phyloP scores from a whole-genome alignment of 2,888 invertebrate genomes.

The Cataglyphis livida region DNA sequence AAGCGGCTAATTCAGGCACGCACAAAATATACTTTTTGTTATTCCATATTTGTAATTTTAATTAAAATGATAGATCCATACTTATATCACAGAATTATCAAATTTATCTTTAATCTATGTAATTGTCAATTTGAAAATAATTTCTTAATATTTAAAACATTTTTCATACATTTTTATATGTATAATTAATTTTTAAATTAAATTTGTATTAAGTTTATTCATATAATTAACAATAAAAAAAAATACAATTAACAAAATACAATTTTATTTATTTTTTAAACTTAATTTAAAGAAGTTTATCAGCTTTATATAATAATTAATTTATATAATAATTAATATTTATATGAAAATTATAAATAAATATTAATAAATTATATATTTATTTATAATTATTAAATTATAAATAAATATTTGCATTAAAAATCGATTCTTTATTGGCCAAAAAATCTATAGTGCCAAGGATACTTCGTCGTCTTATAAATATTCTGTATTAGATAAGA shows the following conservation, averaged over 20 bases:
- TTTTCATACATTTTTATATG: too few relatives aligned
- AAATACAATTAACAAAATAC: background rate
- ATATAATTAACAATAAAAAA: background rate
- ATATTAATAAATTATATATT: too few relatives aligned
- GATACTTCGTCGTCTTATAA: background rate
- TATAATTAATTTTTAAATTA: background rate
- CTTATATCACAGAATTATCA: background rate
- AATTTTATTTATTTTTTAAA: background rate
- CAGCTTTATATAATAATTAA: background rate
- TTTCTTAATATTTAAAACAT: background rate
- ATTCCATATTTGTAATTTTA: background rate
- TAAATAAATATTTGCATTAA: background rate
- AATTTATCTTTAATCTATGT: background rate
- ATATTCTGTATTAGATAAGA: constrained; percentile 1
- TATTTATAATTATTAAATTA: too few relatives aligned
- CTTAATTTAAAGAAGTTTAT: background rate
- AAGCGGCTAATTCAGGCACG: background rate
- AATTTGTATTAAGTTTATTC: background rate
- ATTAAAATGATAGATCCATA: background rate
- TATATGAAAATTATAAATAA: background rate
- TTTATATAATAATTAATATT: background rate
- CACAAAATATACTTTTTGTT: background rate
- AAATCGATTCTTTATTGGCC: background rate
- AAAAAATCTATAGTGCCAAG: background rate
- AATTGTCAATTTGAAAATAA: background rate